Percentiles rank a stretch among this genome's conserved stretches.
phyloP scores from a whole-genome alignment of 2,113 vertebrate genomes.

The Sceloporus tristichus region DNA sequence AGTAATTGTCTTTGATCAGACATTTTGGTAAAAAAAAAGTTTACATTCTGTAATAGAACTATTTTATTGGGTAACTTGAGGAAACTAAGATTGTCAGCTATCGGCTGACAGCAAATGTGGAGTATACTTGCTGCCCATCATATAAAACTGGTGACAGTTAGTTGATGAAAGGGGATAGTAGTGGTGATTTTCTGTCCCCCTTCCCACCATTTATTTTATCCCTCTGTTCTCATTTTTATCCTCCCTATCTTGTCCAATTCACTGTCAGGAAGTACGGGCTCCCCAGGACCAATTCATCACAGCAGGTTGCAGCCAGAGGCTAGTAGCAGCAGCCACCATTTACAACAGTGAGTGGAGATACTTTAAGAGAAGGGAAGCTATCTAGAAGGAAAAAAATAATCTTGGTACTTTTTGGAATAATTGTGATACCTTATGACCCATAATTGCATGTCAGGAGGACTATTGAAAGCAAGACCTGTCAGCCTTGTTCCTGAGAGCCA shows the following conservation, averaged over 20 bases:
- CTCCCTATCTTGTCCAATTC: constrained; percentile 52
- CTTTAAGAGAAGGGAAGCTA: constrained; percentile 41
- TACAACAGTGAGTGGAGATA: constrained; percentile 49
- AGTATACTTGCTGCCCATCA: background rate
- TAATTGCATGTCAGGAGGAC: background rate
- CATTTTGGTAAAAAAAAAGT: background rate
- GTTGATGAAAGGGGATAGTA: constrained; percentile 14
- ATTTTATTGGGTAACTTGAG: constrained; percentile 15
- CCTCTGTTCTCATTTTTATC: constrained; percentile 41
- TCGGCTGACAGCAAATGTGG: background rate
- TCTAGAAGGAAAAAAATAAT: constrained; percentile 33
- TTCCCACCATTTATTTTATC: background rate
- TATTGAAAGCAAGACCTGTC: background rate
- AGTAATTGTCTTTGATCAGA: background rate
- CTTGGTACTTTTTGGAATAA: constrained; percentile 24
- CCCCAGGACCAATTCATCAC: constrained; percentile 44
- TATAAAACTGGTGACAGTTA: constrained; percentile 31
- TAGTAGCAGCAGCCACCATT: constrained; percentile 54
- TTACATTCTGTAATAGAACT: background rate
- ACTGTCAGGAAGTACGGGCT: constrained; percentile 62
- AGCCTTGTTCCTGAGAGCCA: background rate
- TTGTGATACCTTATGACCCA: constrained; percentile 2
- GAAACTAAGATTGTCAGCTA: constrained; percentile 30
- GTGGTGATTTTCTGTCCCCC: constrained; percentile 2
- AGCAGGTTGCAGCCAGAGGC: constrained; percentile 63